Evolutionary conservation across 2,888 invertebrate genomes (phyloP), one percentile per base, ranked within the genome.

Genomic region (Glyphotaelius pellucidus): DNA sequence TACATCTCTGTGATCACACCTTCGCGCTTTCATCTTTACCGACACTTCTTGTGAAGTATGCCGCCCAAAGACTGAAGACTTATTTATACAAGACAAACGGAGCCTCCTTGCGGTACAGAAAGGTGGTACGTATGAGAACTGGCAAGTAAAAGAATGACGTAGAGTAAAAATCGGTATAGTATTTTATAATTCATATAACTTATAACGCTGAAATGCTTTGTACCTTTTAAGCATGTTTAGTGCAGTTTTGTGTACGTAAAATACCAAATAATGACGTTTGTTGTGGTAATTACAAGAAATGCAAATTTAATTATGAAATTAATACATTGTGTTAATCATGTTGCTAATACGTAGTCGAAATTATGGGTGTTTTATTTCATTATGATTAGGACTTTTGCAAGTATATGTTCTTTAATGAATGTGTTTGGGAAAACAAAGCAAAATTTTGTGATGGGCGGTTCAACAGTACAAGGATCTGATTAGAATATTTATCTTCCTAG

Each of bases 11-110:
- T 42, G 86, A 87, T 92, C 92, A 90, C 92, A 92, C 92, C 92
- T 92, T 85, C 32, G 42, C 81, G 84, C 92, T 92, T 92, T 92
- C 91, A 92, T 90, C 81, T 91, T 83, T 42, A n/a, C 67, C 30
- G 90, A 91, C 92, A 90, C 83, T 15, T 87, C 52, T 90, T 90
- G 47, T 67, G 67, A 67, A 90, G 31, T 31, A 85, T 38, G 38
- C 90, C 90, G 90, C 90, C 90, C 84, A 67, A 32, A 38, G 85
- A 19, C 85, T 38, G 35, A 25, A 88, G 30, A 32, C 35, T 86
- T 86, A 42, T 42, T 86, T 86, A 86, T 30, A 35, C 30, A 42
- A 86, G 85, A 86, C 47, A 38, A 86, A 86, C 86, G 86, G 86
- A 86, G 42, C 38, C 86, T 83, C 83, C 35, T 83, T 35, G 42